Percentiles rank a stretch among this genome's conserved stretches.
Conservation (phyloP, 2,113 vertebrate species). For the Cathartes aura region DNA sequence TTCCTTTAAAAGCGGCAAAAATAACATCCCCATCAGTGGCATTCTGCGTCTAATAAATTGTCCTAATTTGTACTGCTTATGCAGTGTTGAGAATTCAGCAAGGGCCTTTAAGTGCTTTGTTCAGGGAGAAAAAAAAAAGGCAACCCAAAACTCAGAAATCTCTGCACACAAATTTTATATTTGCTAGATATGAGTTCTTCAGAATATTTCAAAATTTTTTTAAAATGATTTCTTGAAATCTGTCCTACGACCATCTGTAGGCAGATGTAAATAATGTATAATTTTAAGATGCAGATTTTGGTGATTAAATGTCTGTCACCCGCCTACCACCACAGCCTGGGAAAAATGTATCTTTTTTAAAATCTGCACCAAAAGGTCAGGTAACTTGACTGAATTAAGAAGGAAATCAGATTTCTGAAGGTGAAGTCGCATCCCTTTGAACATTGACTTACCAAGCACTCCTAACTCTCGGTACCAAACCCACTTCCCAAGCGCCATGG, state of each 20-base stretch:
- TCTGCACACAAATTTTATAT: background rate
- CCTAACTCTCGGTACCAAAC: background rate
- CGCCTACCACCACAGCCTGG: background rate
- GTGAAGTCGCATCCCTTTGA: background rate
- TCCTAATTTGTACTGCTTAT: background rate
- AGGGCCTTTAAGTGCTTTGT: background rate
- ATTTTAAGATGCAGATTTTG: background rate
- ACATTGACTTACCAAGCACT: background rate
- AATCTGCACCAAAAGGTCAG: background rate
- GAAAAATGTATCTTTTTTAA: background rate
- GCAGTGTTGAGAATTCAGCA: background rate
- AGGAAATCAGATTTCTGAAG: background rate
- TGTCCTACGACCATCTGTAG: background rate
- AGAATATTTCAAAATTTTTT: background rate
- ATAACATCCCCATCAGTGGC: background rate
- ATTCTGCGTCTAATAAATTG: background rate
- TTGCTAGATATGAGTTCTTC: background rate
- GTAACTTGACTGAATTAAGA: background rate
- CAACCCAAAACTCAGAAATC: background rate
- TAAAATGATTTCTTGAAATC: background rate
- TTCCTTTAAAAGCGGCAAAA: background rate
- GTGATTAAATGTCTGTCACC: conserved; percentile 19
- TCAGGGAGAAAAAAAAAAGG: background rate
- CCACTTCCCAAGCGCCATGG: background rate
- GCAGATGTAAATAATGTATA: conserved; percentile 22